Base-by-base conservation (phyloP, 2,888 invertebrate genomes). In the Girardia tigrina region DNA sequence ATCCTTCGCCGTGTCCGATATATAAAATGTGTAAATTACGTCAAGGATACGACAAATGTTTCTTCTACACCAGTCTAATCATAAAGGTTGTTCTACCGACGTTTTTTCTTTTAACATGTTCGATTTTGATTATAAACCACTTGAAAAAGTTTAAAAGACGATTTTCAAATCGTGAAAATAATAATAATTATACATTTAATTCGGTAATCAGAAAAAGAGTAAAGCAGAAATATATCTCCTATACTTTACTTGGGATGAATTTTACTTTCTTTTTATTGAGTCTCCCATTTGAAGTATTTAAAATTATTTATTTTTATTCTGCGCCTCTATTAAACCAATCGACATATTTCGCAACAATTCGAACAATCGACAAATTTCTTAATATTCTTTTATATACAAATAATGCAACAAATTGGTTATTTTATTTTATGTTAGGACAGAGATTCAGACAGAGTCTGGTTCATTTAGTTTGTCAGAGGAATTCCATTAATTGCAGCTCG, bases 381-480 rank as follows among this genome's bases (percentile, higher is more conserved):
- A 75, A 74, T 42, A 36, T 76, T 16, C 26, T 76, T 42, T 28
- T 74, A 12, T 76, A 76, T 69, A 77, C 76, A 14, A 76, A 76
- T 75, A 76, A 76, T 26, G 76, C 76, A 16, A 76, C 76, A 26
- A 76, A 76, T 70, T 76, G 76, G 76, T 28, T 76, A 16, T 76
- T 76, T 36, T 76, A 76, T 69, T 76, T 76, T 69, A 74, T 76
- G 75, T 69, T 76, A 4, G 76, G 76, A 1, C 76, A 26, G 23
- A 26, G 56, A 42, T 76, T 76, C 27, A 76, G 76, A 16, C 75
- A 76, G 76, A 56, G 56, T 56, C n/a, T 56, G 56, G 56, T 56
- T n/a, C 4, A 56, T 56, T 56, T 56, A n/a, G 23, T 56, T 56
- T 56, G 56, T 56, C 56, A 56, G 56, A 56, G 23, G 23, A 20